Percentiles rank a stretch among this genome's conserved stretches.
These are phyloP conservation scores for Carollia perspicillata DNA, from an alignment of 2,113 vertebrate genomes.

Conservation along the genomic window DNA sequence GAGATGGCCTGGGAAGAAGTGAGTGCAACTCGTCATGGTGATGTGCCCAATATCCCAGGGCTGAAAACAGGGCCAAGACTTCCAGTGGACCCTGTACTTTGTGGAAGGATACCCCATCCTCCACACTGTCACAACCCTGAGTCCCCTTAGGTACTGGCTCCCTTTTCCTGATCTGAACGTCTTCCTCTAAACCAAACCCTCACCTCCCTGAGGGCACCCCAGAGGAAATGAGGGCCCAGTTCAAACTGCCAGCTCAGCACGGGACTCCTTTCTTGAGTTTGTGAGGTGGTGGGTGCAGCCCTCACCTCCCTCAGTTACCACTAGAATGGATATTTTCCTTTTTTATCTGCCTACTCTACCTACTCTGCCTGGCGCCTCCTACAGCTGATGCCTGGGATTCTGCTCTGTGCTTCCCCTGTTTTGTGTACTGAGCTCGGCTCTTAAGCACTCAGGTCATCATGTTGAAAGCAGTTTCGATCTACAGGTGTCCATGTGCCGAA, in stretches of 20 bases:
- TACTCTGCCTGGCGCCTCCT: too few relatives aligned
- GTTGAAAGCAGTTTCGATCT: neutral
- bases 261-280: neutral
- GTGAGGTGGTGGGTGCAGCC: neutral
- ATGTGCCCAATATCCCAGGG: neutral
- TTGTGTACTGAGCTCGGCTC: too few relatives aligned
- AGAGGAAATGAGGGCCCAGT: neutral
- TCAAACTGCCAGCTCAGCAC: neutral
- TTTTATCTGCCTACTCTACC: too few relatives aligned
- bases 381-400: too few relatives aligned
- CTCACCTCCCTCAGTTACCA: too few relatives aligned
- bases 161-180: neutral
- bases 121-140: neutral
- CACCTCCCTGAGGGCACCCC: neutral
- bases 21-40: neutral
- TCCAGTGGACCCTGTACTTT: neutral
- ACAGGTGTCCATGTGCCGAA: neutral
- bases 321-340: too few relatives aligned
- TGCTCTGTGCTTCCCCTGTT: too few relatives aligned
- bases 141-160: neutral
- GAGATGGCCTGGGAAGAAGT: neutral
- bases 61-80: neutral
- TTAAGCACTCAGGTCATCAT: too few relatives aligned
- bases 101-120: neutral
- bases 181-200: neutral